phyloP scores from a whole-genome alignment of 2,113 vertebrate genomes.

The Formicarius rufipectus region DNA sequence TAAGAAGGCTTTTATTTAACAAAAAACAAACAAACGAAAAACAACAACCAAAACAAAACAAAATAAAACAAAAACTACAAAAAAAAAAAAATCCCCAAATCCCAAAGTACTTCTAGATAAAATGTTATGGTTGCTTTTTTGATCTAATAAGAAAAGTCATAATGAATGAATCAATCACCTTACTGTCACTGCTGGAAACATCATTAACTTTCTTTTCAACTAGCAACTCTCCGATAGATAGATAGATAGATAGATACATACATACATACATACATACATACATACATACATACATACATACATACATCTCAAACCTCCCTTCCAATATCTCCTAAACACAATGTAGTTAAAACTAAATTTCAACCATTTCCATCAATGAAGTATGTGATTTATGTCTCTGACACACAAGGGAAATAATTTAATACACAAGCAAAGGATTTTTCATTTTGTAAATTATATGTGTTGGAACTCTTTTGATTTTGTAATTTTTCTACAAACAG shows the following conservation, averaged over 20 bases:
- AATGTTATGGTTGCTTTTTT: not conserved
- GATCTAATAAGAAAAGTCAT: not conserved
- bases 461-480: not conserved
- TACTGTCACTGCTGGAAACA: not conserved
- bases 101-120: not conserved
- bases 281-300: no score
- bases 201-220: not conserved
- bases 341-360: not conserved
- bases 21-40: no score
- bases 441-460: not conserved
- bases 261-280: no score
- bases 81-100: not conserved
- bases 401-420: not conserved
- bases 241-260: no score
- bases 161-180: not conserved
- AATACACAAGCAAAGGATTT: not conserved
- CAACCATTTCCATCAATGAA: not conserved
- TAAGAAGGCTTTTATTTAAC: not conserved
- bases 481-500: not conserved
- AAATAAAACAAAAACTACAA: no score
- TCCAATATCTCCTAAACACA: not conserved
- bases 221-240: not conserved
- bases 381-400: not conserved
- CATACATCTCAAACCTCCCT: not conserved
- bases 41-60: no score